Evolutionary conservation across 2,797 vertebrate species (phyloP).

Genomic region (Epinephelus coioides): DNA sequence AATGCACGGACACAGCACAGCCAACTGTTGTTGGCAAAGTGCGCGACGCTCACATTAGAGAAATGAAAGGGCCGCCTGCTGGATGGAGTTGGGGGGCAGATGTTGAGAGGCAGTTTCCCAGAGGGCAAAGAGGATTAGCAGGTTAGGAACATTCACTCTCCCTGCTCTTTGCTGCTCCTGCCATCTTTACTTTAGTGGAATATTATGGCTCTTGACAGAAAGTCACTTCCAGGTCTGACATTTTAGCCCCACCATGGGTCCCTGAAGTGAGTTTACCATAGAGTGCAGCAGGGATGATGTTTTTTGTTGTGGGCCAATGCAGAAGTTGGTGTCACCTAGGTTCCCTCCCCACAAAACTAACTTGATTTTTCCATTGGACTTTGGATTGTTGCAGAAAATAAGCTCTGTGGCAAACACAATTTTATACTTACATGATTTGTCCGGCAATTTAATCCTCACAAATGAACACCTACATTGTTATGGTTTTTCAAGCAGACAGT

Average conservation of each 20-base stretch:
- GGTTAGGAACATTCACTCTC: not conserved
- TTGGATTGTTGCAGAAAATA: too few relatives aligned
- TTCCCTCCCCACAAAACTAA: too few relatives aligned
- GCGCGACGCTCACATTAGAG: conserved; percentile 30
- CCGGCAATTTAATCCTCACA: too few relatives aligned
- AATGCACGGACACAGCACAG: not conserved
- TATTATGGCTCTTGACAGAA: conserved; percentile 6
- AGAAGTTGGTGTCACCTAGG: too few relatives aligned
- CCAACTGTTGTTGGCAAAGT: conserved; percentile 38
- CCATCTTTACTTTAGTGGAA: conserved; percentile 21
- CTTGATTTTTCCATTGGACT: too few relatives aligned
- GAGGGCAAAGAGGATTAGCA: conserved; percentile 47
- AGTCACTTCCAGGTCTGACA: conserved; percentile 1
- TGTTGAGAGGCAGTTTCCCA: conserved; percentile 42
- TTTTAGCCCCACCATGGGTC: not conserved
- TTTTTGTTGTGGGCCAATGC: too few relatives aligned
- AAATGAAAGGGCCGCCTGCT: conserved; percentile 27
- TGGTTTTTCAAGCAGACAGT: too few relatives aligned
- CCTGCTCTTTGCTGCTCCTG: conserved; percentile 4
- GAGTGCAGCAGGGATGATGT: not conserved
- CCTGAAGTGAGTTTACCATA: not conserved
- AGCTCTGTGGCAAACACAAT: too few relatives aligned
- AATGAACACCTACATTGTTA: too few relatives aligned
- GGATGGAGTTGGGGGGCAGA: conserved; percentile 31
- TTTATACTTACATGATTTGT: too few relatives aligned